Base-by-base conservation (phyloP, 2,797 vertebrate genomes). In the Margarornis squamiger region DNA sequence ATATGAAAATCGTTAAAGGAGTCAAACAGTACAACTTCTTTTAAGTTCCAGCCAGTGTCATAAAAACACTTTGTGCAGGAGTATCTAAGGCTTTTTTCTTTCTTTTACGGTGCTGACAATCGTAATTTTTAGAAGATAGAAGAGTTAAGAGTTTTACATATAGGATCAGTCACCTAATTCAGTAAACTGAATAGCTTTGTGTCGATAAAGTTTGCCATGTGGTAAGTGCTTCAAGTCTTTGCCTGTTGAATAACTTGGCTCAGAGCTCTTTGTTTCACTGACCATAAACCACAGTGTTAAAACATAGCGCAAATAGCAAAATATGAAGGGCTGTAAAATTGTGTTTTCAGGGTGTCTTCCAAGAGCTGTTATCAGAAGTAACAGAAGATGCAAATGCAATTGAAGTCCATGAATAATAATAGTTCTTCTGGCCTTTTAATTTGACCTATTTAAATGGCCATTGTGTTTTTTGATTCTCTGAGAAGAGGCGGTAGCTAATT, bases 281-380 rank as follows among this genome's bases (percentile, higher is more conserved):
- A 48, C 98, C 97, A 14, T 97, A 98, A 86, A 98, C 95, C 51
- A 98, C 87, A 67, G 97, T 92, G 71, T 97, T 98, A 86, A 97
- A 96, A 54, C 92, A 96, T 27, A 98, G 97, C 5, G 96, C 93
- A 78, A 98, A 95, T 20, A 96, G 96, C 63, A 97, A 98, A 75
- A 97, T 30, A 52, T 96, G 92, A 91, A 98, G 97, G 54, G 81
- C 91, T 61, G 93, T 76, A 97, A 82, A 68, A 75, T 12, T 58
- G 82, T 84, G 54, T 79, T 94, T 77, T 94, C 41, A 14, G 10
- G 6, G 20, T 80, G 85, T 55, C 93, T 97, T 91, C 96, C 93
- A 58, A 97, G 48, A 43, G 88, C 87, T 83, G 96, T 85, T 88
- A 98, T 19, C 43, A 98, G 45, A 36, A 92, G 52, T 16, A 97